Evolutionary conservation across 2,113 vertebrate species (phyloP).

Genomic region (Laterallus jamaicensis): DNA sequence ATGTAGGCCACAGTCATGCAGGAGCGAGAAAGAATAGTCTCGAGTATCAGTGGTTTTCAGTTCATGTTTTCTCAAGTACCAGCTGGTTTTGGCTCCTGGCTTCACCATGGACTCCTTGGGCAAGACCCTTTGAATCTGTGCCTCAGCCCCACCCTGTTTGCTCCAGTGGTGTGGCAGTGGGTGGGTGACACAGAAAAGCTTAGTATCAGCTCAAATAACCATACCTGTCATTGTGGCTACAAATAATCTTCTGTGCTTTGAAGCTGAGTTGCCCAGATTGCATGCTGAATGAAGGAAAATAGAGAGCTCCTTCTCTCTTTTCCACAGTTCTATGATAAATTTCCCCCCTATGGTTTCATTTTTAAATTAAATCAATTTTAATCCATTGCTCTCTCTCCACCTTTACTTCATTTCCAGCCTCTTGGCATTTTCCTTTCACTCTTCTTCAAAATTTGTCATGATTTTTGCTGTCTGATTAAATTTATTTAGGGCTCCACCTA

Average conservation of each 20-base stretch:
- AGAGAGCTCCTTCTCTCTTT: not conserved
- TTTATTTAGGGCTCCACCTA: not conserved
- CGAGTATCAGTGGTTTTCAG: not conserved
- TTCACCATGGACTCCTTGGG: not conserved
- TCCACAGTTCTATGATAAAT: not conserved
- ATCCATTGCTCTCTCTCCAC: not conserved
- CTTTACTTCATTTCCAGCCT: conserved; percentile 4
- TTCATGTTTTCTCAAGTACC: not conserved
- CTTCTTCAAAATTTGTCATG: not conserved
- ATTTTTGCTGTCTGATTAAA: not conserved
- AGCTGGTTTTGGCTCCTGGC: rapidly evolving
- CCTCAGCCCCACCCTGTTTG: not conserved
- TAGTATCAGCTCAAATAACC: not conserved
- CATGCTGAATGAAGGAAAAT: not conserved
- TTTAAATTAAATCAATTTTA: conserved; percentile 15
- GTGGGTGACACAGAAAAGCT: not conserved
- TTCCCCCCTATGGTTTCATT: not conserved
- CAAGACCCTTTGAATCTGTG: not conserved
- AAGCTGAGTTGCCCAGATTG: not conserved
- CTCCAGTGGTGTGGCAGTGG: not conserved
- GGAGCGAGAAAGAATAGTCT: not conserved
- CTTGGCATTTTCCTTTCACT: not conserved
- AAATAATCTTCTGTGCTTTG: not conserved
- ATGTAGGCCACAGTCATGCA: not conserved
- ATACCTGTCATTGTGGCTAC: not conserved